Base-by-base conservation (phyloP, 2,113 vertebrate genomes). In the Hypocryptadius cinnamomeus region DNA sequence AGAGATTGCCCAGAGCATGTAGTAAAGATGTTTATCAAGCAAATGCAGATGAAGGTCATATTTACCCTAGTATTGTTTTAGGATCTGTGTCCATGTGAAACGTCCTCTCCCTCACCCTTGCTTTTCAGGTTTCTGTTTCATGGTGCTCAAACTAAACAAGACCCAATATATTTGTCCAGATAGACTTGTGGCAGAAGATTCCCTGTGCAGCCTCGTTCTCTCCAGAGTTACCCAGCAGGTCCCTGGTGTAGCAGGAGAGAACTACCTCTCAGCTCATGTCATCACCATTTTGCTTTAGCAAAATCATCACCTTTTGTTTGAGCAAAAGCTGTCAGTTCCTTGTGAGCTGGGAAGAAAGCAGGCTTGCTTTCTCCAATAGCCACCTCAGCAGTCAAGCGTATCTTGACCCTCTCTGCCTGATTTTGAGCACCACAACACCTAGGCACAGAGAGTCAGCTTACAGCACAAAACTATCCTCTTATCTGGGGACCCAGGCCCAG, bases 341-440 rank as follows among this genome's bases (percentile, higher is more conserved):
- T 33, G 9, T 1, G 1, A 50, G 12, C 30, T 6, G 1, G 14
- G 4, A 7, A n/a, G 14, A 37, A 60, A 37, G 23, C 7, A 79
- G 25, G 39, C 37, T 54, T 71, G 6, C 45, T 57, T 51, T 56
- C 54, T 65, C 30, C 69, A 69, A 20, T 17, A 83, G 12, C 16
- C 30, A 21, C 30, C 82, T 82, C 15, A 72, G 21, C 33, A 77
- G 60, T 21, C n/a, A 47, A 63, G 27, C 5, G 6, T 45, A 21
- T 22, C 51, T 63, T 3, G 2, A 27, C 17, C 8, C 2, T 20
- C 18, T 85, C 39, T 79, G 53, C 12, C 50, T 33, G 27, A 70
- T 35, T 93, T 42, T 50, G 44, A 33, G n/a, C n/a, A 68, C 13
- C 8, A 22, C 20, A 59, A 15, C 0, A 1, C 20, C 23, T 6